phyloP scores from a whole-genome alignment of 2,888 invertebrate species.

The Chrysina gloriosa region DNA sequence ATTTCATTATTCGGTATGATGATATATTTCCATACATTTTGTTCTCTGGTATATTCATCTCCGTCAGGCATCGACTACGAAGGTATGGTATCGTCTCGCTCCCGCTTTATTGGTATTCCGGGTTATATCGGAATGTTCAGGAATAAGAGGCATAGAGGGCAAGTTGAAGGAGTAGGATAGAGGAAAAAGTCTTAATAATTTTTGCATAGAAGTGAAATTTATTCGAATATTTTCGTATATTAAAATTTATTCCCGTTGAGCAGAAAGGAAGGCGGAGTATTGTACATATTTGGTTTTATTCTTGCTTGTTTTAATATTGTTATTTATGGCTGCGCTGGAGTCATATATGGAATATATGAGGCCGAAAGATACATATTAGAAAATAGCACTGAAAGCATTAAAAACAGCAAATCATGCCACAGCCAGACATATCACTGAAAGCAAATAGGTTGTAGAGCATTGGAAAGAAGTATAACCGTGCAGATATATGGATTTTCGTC shows the following conservation, averaged over 20 bases:
- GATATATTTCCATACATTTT: slow-evolving; percentile 60
- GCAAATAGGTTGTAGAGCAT: no score
- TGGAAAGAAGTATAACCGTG: no score
- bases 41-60: slow-evolving; percentile 45
- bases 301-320: slow-evolving; percentile 18
- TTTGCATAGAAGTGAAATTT: slow-evolving; percentile 39
- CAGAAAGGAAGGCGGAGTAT: slow-evolving; percentile 4
- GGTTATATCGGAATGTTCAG: slow-evolving; percentile 41
- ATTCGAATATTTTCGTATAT: slow-evolving; percentile 37
- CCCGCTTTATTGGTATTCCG: slow-evolving; percentile 41
- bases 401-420: no score
- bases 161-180: background rate
- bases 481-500: no score
- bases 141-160: slow-evolving; percentile 8
- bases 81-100: slow-evolving; percentile 6
- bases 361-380: no score
- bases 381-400: no score
- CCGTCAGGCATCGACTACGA: slow-evolving; percentile 15
- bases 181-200: slow-evolving; percentile 38
- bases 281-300: slow-evolving; percentile 13
- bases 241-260: slow-evolving; percentile 24
- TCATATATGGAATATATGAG: background rate
- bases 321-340: slow-evolving; percentile 6
- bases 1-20: slow-evolving; percentile 64
- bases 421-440: no score